phyloP scores from a whole-genome alignment of 1,140 invertebrate species.

The Frieseomelitta varia region DNA sequence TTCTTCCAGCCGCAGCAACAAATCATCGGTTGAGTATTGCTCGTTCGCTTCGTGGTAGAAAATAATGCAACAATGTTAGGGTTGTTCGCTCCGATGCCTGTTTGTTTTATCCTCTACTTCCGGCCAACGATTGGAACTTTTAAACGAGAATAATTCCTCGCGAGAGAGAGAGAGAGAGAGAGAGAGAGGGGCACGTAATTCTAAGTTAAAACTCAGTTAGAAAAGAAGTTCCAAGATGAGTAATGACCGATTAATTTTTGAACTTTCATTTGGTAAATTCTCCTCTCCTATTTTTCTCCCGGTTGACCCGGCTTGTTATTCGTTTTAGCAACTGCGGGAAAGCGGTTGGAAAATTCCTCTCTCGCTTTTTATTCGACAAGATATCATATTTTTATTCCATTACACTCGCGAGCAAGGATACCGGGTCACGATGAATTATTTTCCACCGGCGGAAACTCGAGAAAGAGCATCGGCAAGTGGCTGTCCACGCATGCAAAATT shows the following conservation, averaged over 20 bases:
- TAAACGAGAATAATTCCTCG: conserved; percentile 3
- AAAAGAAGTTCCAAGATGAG: not conserved
- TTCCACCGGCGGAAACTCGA: not conserved
- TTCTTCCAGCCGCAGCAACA: conserved; percentile 22
- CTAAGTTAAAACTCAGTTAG: not conserved
- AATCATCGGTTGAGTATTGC: conserved; percentile 45
- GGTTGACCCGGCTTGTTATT: not conserved
- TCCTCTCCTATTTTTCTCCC: no score
- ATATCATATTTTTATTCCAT: conserved; percentile 27
- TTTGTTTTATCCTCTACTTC: conserved; percentile 11
- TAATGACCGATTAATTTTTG: not conserved
- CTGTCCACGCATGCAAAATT: not conserved
- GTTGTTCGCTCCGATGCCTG: not conserved
- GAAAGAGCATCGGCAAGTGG: conserved; percentile 19
- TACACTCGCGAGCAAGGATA: not conserved
- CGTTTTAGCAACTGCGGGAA: not conserved
- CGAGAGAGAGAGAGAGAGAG: no score
- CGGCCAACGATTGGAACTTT: conserved; percentile 6
- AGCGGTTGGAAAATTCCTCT: not conserved
- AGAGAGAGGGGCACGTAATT: not conserved
- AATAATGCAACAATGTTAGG: conserved; percentile 49
- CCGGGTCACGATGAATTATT: conserved; percentile 6
- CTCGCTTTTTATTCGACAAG: not conserved
- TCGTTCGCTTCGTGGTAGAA: conserved; percentile 23
- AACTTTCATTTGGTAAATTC: not conserved